phyloP scores from a whole-genome alignment of 2,113 vertebrate species.

The Irena cyanogastra region DNA sequence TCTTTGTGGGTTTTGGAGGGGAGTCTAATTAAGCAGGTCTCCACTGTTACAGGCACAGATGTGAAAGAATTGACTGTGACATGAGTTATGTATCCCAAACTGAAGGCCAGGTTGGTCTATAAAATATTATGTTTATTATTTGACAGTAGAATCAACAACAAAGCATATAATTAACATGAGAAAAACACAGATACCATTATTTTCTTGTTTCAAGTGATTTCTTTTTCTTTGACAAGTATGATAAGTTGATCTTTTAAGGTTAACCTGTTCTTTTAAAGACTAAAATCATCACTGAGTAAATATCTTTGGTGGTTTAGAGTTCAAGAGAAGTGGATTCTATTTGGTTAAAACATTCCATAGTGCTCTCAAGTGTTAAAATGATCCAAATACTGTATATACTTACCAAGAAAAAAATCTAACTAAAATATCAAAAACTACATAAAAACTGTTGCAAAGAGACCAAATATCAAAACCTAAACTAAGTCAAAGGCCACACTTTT shows the following conservation, averaged over 20 bases:
- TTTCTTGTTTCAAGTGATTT: neutral
- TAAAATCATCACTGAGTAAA: neutral
- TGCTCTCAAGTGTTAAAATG: neutral
- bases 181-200: neutral
- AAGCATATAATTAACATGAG: neutral
- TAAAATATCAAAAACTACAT: neutral
- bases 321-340: neutral
- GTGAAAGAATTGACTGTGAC: neutral
- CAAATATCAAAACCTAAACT: neutral
- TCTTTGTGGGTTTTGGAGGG: neutral
- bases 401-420: neutral
- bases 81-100: neutral
- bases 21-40: slow-evolving; percentile 4
- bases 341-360: neutral
- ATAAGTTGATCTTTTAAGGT: neutral
- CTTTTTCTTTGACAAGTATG: neutral
- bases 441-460: neutral
- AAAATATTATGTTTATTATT: neutral
- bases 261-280: neutral
- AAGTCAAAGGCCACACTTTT: neutral
- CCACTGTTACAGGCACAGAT: neutral
- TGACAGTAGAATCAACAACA: neutral
- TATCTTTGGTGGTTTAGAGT: neutral
- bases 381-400: neutral
- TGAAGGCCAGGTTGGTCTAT: neutral